Conservation (phyloP, 2,113 vertebrate genomes). For the Kryptolebias marmoratus region DNA sequence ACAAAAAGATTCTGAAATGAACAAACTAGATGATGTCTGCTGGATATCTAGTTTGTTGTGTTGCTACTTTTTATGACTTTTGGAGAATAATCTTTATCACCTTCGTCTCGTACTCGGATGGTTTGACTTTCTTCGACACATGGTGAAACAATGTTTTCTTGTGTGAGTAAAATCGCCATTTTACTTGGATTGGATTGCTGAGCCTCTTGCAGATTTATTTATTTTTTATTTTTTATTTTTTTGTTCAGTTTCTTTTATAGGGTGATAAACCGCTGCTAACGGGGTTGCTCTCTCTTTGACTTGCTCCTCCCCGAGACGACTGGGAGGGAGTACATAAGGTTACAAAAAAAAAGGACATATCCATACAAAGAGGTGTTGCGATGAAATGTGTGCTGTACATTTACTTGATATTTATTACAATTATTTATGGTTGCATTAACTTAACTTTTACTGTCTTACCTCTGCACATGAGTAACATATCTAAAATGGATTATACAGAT, state of each 20-base stretch:
- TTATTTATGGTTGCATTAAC: constrained; percentile 99
- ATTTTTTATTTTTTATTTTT: constrained; percentile 27
- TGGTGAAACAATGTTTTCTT: constrained; percentile 77
- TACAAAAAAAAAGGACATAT: constrained; percentile 75
- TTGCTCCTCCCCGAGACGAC: constrained; percentile 46
- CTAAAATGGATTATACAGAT: constrained; percentile 87
- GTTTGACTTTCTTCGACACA: constrained; percentile 72
- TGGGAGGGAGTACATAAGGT: constrained; percentile 36
- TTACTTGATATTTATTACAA: constrained; percentile 98
- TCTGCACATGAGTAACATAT: constrained; percentile 86
- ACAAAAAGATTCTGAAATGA: constrained; percentile 62
- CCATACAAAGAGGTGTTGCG: constrained; percentile 78
- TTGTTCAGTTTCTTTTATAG: constrained; percentile 66
- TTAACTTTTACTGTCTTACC: constrained; percentile 88
- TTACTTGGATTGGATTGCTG: constrained; percentile 59
- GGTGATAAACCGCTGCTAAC: constrained; percentile 82
- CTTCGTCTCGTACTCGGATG: constrained; percentile 72
- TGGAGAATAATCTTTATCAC: constrained; percentile 68
- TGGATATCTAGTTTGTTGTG: constrained; percentile 71
- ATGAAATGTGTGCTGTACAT: constrained; percentile 87
- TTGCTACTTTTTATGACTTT: constrained; percentile 71
- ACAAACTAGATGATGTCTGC: constrained; percentile 68
- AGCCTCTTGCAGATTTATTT: constrained; percentile 58
- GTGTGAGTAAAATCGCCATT: constrained; percentile 70
- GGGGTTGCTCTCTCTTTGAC: constrained; percentile 63